Evolutionary conservation across 2,888 invertebrate species (phyloP).

Genomic region (Eristalis tenax): DNA sequence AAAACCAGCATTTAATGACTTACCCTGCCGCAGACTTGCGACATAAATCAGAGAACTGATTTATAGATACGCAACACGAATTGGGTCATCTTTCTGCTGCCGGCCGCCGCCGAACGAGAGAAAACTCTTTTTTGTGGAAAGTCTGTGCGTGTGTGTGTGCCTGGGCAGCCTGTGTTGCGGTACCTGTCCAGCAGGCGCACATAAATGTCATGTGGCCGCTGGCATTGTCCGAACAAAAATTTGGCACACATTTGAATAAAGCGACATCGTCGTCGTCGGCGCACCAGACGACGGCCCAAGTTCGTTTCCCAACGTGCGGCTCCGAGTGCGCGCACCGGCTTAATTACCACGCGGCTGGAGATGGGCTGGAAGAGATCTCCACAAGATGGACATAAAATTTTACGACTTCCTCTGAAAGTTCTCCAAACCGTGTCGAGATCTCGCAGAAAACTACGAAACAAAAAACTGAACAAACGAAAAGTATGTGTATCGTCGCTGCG

Average conservation of each 20-base stretch:
- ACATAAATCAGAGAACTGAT: not conserved
- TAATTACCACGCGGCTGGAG: slow-evolving; percentile 36
- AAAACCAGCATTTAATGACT: slow-evolving; percentile 27
- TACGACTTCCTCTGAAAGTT: slow-evolving; percentile 68
- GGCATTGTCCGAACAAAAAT: not conserved
- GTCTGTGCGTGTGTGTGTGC: not conserved
- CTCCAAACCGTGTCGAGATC: slow-evolving; percentile 45
- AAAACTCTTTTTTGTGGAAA: not conserved
- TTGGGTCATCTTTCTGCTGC: not conserved
- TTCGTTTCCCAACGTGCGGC: not conserved
- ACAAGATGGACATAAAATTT: slow-evolving; percentile 53
- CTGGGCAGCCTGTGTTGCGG: not conserved
- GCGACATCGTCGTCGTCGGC: not conserved
- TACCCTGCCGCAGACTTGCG: not conserved
- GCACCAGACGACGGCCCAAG: not conserved
- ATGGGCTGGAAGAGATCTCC: slow-evolving; percentile 1
- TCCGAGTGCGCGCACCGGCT: not conserved
- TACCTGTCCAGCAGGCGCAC: not conserved
- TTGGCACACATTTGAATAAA: slow-evolving; percentile 12
- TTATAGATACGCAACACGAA: not conserved
- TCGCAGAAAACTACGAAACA: slow-evolving; percentile 10
- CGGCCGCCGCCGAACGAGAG: not conserved
- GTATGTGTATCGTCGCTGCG: not conserved
- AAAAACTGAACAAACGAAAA: not conserved
- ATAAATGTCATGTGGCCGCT: not conserved